Percentiles rank a stretch among this genome's conserved stretches.
These are phyloP conservation scores for Globodera rostochiensis DNA, from an alignment of 1,140 invertebrate species.

Conservation along the genomic window DNA sequence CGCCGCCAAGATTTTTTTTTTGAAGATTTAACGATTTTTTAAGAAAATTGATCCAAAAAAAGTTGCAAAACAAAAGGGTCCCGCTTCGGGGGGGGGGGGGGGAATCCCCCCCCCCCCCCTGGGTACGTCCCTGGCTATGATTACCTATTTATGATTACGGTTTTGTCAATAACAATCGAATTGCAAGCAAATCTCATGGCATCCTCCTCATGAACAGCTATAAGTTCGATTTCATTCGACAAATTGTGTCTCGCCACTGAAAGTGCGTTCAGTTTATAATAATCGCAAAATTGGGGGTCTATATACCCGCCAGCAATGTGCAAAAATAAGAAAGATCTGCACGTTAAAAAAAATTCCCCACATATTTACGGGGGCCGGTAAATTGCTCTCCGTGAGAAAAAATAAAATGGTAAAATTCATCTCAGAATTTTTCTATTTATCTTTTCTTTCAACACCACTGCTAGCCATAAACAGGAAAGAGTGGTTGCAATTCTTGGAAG, in stretches of 20 bases:
- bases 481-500: too few species aligned
- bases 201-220: slow-evolving; percentile 56
- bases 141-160: slow-evolving; percentile 57
- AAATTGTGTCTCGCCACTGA: slow-evolving; percentile 60
- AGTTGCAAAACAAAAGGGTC: too few species aligned
- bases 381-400: too few species aligned
- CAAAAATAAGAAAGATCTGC: too few species aligned
- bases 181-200: slow-evolving; percentile 63
- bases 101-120: not conserved
- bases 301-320: too few species aligned
- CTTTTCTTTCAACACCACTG: too few species aligned
- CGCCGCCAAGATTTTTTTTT: not conserved
- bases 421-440: too few species aligned
- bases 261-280: not conserved
- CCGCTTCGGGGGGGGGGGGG: not conserved
- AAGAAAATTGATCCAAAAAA: too few species aligned
- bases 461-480: too few species aligned
- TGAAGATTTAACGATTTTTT: not conserved
- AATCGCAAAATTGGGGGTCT: not conserved
- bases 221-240: slow-evolving; percentile 59
- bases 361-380: too few species aligned
- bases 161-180: slow-evolving; percentile 62
- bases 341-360: too few species aligned
- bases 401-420: too few species aligned
- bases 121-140: not conserved